Evolutionary conservation across 1,140 invertebrate species (phyloP).

Genomic region (Tetramorium simillimum): DNA sequence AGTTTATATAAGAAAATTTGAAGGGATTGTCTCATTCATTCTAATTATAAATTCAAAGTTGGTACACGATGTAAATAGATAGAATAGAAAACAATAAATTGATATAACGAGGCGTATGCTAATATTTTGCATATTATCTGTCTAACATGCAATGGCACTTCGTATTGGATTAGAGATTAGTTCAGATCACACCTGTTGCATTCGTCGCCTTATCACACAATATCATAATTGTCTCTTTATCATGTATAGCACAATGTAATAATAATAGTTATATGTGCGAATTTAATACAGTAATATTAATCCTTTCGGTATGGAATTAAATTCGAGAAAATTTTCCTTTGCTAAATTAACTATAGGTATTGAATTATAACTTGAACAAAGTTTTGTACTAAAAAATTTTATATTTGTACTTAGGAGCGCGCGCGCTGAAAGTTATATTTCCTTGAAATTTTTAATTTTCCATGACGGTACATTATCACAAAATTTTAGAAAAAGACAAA

Average conservation of each 20-base stretch:
- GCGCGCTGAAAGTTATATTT: neutral
- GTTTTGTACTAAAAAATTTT: neutral
- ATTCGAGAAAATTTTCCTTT: neutral
- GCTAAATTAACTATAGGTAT: neutral
- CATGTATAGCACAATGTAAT: neutral
- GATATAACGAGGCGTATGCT: neutral
- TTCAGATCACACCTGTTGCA: constrained; percentile 21
- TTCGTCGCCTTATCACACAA: neutral
- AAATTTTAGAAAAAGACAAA: neutral
- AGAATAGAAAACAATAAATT: neutral
- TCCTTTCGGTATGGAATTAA: neutral
- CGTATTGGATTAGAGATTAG: neutral
- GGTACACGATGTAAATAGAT: neutral
- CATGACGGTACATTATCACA: neutral
- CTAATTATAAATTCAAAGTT: neutral
- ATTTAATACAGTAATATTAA: neutral
- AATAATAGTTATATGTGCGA: neutral
- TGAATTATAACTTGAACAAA: neutral
- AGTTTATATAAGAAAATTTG: constrained; percentile 16
- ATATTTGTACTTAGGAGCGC: neutral
- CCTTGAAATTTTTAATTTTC: neutral
- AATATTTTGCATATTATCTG: neutral
- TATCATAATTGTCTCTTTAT: too few species aligned
- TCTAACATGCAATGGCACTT: neutral
- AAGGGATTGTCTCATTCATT: neutral